Conservation (phyloP, 2,797 vertebrate genomes). For the Phyllotis vaccarum region DNA sequence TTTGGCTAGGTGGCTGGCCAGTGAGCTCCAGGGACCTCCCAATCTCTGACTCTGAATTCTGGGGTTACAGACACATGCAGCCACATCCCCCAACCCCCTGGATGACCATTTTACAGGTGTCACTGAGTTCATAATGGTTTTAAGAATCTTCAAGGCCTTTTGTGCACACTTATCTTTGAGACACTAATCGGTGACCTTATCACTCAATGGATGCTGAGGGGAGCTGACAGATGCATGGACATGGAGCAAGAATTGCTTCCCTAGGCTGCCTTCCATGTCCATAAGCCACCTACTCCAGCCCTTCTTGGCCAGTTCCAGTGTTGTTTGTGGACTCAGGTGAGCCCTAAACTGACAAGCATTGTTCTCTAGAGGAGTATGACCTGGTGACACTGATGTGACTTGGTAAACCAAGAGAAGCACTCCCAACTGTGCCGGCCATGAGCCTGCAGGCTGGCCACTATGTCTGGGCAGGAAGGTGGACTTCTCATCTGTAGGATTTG, state of each 20-base stretch:
- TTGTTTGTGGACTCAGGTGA: not conserved
- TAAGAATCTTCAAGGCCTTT: not conserved
- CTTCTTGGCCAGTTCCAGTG: not conserved
- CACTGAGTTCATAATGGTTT: not conserved
- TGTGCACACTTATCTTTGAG: not conserved
- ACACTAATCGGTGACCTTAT: not conserved
- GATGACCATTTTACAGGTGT: not conserved
- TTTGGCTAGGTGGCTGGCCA: not conserved
- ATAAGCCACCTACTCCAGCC: conserved; percentile 12
- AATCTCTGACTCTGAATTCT: not conserved
- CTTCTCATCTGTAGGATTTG: not conserved
- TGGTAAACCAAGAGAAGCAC: fast-evolving
- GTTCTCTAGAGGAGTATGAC: not conserved
- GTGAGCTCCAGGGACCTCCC: not conserved
- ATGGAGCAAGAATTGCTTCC: conserved; percentile 33
- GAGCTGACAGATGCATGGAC: conserved; percentile 8
- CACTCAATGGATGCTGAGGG: not conserved
- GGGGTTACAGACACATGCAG: not conserved
- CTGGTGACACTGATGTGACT: not conserved
- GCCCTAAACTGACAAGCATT: fast-evolving
- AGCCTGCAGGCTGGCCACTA: not conserved
- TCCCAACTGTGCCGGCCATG: fast-evolving
- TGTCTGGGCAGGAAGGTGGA: not conserved
- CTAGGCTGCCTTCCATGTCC: not conserved
- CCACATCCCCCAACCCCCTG: not conserved